phyloP scores from a whole-genome alignment of 2,797 vertebrate genomes.

The Enteromius fasciolatus region DNA sequence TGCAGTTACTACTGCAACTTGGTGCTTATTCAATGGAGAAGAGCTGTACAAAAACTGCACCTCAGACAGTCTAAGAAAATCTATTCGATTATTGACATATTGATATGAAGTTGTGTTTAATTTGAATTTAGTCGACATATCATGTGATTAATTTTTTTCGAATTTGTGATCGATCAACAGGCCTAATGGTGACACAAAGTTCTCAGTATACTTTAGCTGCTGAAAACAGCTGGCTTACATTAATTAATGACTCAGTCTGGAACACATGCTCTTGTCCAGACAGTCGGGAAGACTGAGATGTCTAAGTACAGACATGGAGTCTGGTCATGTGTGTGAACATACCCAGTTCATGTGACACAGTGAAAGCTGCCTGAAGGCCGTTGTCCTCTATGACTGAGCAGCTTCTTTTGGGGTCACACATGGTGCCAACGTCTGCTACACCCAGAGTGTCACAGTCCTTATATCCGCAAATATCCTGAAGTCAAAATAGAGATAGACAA shows the following conservation, averaged over 20 bases:
- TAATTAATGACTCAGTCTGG: conserved; percentile 57
- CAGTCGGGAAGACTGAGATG: conserved; percentile 42
- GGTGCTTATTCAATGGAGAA: neutral
- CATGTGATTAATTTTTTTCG: neutral
- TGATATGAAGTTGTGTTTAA: neutral
- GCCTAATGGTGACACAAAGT: neutral
- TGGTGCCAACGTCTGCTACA: conserved; percentile 91
- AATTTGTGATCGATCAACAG: neutral
- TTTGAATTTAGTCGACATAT: neutral
- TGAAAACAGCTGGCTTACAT: conserved; percentile 49
- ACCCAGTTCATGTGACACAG: conserved; percentile 95
- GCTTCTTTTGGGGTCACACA: conserved; percentile 95
- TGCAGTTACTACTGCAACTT: neutral
- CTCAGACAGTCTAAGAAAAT: neutral
- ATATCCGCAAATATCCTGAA: conserved; percentile 92
- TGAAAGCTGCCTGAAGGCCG: conserved; percentile 93
- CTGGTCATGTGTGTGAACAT: conserved; percentile 44
- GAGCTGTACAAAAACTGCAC: neutral
- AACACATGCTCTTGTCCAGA: conserved; percentile 52
- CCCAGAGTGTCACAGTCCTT: conserved; percentile 91
- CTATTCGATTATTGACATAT: too few species aligned
- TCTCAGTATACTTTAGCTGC: conserved; percentile 15
- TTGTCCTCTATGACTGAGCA: conserved; percentile 95
- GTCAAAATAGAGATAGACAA: conserved; percentile 32
- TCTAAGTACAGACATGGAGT: conserved; percentile 44